Conservation (phyloP, 1,140 invertebrate species). For the Drosophila bifasciata region DNA sequence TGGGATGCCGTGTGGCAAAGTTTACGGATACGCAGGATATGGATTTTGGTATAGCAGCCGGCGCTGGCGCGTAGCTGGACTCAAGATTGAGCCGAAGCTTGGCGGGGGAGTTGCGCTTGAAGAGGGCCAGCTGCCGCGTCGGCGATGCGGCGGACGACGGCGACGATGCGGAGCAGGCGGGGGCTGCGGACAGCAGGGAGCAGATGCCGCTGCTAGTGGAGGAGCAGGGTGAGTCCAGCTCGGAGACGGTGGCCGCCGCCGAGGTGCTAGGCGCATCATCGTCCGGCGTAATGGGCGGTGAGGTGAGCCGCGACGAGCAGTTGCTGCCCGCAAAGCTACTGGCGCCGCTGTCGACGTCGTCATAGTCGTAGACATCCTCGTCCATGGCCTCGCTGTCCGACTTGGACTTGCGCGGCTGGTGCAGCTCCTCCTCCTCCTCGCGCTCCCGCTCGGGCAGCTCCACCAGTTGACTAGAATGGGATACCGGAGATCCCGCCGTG, state of each 20-base stretch:
- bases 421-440: constrained; percentile 7
- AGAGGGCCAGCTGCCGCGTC: constrained; percentile 60
- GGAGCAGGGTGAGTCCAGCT: constrained; percentile 65
- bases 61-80: constrained; percentile 63
- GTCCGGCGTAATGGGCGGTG: constrained; percentile 74
- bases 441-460: constrained; percentile 54
- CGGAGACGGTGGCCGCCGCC: constrained; percentile 45
- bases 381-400: constrained; percentile 76
- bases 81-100: constrained; percentile 77
- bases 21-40: constrained; percentile 76
- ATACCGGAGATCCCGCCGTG: constrained; percentile 10
- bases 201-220: constrained; percentile 62
- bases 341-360: constrained; percentile 70
- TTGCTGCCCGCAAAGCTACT: constrained; percentile 72
- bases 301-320: constrained; percentile 76
- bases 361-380: constrained; percentile 71
- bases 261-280: constrained; percentile 71
- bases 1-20: constrained; percentile 37
- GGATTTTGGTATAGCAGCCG: constrained; percentile 66
- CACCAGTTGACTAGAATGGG: constrained; percentile 66
- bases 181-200: constrained; percentile 34
- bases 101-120: constrained; percentile 78
- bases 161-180: constrained; percentile 35
- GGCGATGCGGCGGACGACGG: constrained; percentile 41
- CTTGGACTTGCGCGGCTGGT: constrained; percentile 52